Percentiles rank a stretch among this genome's conserved stretches.
Evolutionary conservation across 2,888 invertebrate genomes (phyloP).

Genomic region (Orchestes rusci): DNA sequence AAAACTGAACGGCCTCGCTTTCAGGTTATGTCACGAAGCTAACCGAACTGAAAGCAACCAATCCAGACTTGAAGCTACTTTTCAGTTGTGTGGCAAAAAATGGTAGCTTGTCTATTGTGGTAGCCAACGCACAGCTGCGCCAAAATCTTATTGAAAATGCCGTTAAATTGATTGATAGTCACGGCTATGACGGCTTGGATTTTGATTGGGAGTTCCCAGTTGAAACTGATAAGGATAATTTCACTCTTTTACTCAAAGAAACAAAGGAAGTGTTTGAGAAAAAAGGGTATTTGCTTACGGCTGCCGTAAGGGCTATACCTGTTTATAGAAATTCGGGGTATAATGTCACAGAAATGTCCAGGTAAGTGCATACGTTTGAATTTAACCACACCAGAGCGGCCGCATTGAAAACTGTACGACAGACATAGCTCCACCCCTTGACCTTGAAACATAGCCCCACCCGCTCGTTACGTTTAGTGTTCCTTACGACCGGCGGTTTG

Average conservation of each 20-base stretch:
- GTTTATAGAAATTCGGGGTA: conserved; percentile 14
- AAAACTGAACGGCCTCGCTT: too few species aligned
- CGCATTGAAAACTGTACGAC: too few species aligned
- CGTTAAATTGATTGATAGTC: conserved; percentile 8
- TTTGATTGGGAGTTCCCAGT: conserved; percentile 28
- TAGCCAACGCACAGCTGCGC: conserved; percentile 11
- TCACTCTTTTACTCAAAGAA: conserved; percentile 11
- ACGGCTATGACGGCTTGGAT: conserved; percentile 26
- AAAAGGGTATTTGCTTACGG: conserved; percentile 13
- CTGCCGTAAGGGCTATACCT: conserved; percentile 19
- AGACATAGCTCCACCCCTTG: too few species aligned
- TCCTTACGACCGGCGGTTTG: too few species aligned
- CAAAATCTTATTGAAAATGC: conserved; percentile 10
- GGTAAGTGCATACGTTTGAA: conserved; percentile 16
- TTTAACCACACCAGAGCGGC: too few species aligned
- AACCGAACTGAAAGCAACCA: conserved; percentile 11
- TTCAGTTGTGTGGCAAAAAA: conserved; percentile 10
- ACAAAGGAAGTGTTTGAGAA: conserved; percentile 8
- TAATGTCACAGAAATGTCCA: conserved; percentile 17
- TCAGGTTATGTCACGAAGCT: conserved; percentile 12
- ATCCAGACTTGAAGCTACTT: conserved; percentile 19
- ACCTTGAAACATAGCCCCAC: too few species aligned
- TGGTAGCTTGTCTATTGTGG: conserved; percentile 16
- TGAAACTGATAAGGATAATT: conserved; percentile 21
- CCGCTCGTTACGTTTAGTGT: too few species aligned